A percentile compares a stretch with the other conserved stretches of the same genome.
These are phyloP conservation scores for Netelia virgata DNA, from an alignment of 2,888 invertebrate genomes.

Conservation along the genomic window DNA sequence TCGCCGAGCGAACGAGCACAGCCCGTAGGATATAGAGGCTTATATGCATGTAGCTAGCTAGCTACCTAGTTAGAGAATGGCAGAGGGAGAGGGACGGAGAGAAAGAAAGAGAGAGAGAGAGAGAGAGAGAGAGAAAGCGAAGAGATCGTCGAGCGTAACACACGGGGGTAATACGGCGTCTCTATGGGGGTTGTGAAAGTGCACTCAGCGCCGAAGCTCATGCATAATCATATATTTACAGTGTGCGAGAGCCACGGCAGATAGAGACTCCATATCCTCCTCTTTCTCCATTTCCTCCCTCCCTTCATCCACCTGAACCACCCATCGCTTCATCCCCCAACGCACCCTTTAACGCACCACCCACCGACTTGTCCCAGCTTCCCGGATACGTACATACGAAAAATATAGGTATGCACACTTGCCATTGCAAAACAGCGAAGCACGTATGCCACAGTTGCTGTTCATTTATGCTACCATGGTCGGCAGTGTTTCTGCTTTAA, in stretches of 20 bases:
- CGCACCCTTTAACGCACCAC: constrained; percentile 42
- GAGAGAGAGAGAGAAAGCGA: constrained; percentile 34
- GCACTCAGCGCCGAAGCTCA: constrained; percentile 81
- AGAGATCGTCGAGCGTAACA: constrained; percentile 66
- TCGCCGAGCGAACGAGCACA: constrained; percentile 56
- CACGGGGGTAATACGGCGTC: constrained; percentile 70
- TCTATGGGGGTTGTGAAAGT: constrained; percentile 76
- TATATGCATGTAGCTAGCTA: constrained; percentile 3
- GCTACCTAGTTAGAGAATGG: constrained; percentile 8
- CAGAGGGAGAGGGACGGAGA: constrained; percentile 9
- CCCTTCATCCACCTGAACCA: constrained; percentile 48
- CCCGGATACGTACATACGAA: constrained; percentile 30
- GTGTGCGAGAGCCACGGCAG: constrained; percentile 69
- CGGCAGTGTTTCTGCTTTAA: constrained; percentile 75
- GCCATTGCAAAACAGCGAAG: constrained; percentile 43
- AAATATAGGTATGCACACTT: constrained; percentile 7
- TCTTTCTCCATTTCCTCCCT: constrained; percentile 49
- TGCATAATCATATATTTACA: constrained; percentile 83
- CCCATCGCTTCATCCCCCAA: constrained; percentile 58
- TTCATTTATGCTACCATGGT: constrained; percentile 53
- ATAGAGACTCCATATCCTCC: constrained; percentile 37
- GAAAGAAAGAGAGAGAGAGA: constrained; percentile 10
- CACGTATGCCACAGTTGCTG: constrained; percentile 74
- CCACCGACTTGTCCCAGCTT: constrained; percentile 61
- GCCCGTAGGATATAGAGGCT: constrained; percentile 49